A percentile compares a stretch with the other conserved stretches of the same genome.
Conservation (phyloP, 2,113 vertebrate genomes). For the Crotalus horridus region DNA sequence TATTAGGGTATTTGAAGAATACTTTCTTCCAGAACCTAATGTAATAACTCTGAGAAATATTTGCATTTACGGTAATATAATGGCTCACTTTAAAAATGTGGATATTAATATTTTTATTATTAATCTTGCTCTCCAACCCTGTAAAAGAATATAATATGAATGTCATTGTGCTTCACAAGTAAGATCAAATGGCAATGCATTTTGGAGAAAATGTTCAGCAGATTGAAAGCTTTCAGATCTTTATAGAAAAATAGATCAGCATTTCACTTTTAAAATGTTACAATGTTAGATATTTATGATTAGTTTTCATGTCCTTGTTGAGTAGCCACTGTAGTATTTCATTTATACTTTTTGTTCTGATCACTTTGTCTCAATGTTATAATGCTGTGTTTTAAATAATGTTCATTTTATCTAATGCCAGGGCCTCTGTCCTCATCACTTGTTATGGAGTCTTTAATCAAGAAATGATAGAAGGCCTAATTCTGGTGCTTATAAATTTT, state of each 20-base stretch:
- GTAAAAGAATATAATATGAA: conserved; percentile 26
- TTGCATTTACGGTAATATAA: conserved; percentile 23
- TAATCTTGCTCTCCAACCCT: not conserved
- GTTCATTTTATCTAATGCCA: not conserved
- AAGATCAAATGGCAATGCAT: conserved; percentile 20
- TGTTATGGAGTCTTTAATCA: not conserved
- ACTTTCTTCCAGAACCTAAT: not conserved
- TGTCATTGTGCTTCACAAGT: conserved; percentile 33
- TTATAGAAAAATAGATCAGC: conserved; percentile 12
- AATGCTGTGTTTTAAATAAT: not conserved
- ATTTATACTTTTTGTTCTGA: not conserved
- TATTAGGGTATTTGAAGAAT: conserved; percentile 7
- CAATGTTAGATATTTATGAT: not conserved
- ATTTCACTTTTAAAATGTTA: conserved; percentile 31
- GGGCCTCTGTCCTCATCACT: not conserved
- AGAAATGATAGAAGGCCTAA: not conserved
- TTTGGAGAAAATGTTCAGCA: conserved; percentile 32
- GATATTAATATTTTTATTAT: not conserved
- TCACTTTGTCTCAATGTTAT: not conserved
- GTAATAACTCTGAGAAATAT: conserved; percentile 21
- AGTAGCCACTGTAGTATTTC: not conserved
- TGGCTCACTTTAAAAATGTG: conserved; percentile 13
- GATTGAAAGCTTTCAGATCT: conserved; percentile 37
- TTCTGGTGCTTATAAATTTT: not conserved
- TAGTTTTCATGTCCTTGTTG: conserved; percentile 5